Conservation (phyloP, 2,113 vertebrate species). For the Ophthalmolycus amberensis region DNA sequence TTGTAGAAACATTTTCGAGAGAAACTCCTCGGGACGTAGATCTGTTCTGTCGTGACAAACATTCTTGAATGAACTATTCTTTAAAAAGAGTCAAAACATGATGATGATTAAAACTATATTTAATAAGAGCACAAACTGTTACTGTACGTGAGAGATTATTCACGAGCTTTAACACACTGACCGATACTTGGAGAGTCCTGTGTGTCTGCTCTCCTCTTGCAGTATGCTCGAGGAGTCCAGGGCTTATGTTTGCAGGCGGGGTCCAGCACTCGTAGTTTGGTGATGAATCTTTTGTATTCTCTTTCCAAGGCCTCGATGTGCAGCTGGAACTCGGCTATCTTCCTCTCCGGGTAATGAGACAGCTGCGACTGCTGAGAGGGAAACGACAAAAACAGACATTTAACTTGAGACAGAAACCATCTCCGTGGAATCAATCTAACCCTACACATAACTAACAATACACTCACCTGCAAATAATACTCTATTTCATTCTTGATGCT, state of each 20-base stretch:
- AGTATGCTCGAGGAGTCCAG: constrained; percentile 84
- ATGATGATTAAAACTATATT: too few species aligned
- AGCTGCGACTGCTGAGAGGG: constrained; percentile 84
- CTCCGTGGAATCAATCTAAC: background rate
- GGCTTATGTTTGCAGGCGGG: constrained; percentile 84
- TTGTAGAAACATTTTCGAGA: too few species aligned
- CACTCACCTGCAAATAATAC: constrained; percentile 83
- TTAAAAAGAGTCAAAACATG: too few species aligned
- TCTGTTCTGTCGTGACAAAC: too few species aligned
- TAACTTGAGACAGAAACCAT: background rate
- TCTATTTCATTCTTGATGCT: constrained; percentile 86
- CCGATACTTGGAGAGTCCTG: constrained; percentile 7
- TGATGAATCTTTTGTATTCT: constrained; percentile 82
- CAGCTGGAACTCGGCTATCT: constrained; percentile 84
- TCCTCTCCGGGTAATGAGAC: constrained; percentile 86
- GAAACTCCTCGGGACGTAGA: too few species aligned
- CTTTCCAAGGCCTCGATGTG: constrained; percentile 80
- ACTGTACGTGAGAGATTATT: background rate
- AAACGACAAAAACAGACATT: background rate
- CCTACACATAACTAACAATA: background rate
- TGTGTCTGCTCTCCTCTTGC: constrained; percentile 74
- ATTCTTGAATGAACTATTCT: too few species aligned
- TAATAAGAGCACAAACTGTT: background rate
- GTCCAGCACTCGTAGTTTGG: constrained; percentile 81
- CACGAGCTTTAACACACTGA: constrained; percentile 36